Evolutionary conservation across 2,113 vertebrate species (phyloP).

Genomic region (Sminthopsis crassicaudata): DNA sequence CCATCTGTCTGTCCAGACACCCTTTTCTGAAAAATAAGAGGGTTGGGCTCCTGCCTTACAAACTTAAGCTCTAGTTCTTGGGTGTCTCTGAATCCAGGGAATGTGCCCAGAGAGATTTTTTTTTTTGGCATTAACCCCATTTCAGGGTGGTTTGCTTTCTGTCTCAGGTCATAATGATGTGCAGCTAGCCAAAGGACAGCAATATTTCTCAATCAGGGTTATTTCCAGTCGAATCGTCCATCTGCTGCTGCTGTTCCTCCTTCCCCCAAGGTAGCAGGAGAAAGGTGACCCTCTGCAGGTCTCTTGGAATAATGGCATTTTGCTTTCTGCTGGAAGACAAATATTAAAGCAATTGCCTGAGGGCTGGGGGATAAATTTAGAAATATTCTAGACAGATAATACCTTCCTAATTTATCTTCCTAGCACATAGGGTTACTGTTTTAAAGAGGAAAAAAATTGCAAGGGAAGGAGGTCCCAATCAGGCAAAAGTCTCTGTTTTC

Average conservation of each 20-base stretch:
- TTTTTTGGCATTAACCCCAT: neutral
- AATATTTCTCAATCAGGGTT: neutral
- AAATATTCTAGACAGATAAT: neutral
- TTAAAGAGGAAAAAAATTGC: constrained; percentile 44
- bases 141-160: neutral
- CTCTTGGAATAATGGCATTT: neutral
- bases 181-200: neutral
- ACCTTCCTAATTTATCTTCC: constrained; percentile 17
- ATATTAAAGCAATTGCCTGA: neutral
- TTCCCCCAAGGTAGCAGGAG: neutral
- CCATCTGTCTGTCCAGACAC: neutral
- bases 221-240: neutral
- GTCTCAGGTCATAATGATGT: neutral
- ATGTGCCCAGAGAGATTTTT: neutral
- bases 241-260: neutral
- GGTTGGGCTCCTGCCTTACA: neutral
- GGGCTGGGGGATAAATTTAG: constrained; percentile 35
- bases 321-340: constrained; percentile 28
- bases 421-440: constrained; percentile 39
- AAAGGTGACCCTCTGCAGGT: neutral
- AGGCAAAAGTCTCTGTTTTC: neutral
- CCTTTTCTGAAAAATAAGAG: neutral
- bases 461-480: constrained; percentile 12
- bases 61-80: neutral
- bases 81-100: neutral